Evolutionary conservation across 2,888 invertebrate genomes (phyloP).

Genomic region (Drosophila mayaguana): DNA sequence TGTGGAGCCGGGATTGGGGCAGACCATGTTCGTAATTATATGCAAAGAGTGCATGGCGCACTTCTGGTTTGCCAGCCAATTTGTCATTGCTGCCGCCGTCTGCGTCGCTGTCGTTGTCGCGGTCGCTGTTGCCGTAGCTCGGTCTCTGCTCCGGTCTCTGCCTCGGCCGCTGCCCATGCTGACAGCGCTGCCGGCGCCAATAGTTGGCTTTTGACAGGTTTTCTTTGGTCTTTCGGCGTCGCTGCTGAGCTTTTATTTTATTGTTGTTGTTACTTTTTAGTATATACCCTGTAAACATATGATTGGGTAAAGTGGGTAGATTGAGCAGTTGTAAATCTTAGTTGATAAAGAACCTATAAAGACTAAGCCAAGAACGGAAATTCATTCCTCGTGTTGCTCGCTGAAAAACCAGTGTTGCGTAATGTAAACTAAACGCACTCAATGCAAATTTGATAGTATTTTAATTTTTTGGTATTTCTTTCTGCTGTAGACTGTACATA

Average conservation of each 20-base stretch:
- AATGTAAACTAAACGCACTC: background rate
- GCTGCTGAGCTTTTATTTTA: constrained; percentile 33
- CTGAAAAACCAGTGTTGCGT: background rate
- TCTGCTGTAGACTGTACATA: too few relatives aligned
- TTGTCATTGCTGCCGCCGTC: constrained; percentile 59
- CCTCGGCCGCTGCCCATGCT: background rate
- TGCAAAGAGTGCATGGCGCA: constrained; percentile 73
- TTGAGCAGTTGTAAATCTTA: background rate
- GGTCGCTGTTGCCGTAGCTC: background rate
- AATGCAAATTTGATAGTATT: background rate
- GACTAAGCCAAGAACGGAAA: background rate
- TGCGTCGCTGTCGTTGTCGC: constrained; percentile 17
- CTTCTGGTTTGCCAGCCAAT: constrained; percentile 74
- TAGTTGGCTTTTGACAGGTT: constrained; percentile 55
- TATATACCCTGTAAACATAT: constrained; percentile 29
- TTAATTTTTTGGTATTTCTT: background rate
- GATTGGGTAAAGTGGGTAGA: background rate
- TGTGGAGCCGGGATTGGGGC: constrained; percentile 11
- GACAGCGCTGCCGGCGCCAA: constrained; percentile 34
- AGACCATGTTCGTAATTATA: constrained; percentile 52
- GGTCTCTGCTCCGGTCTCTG: background rate
- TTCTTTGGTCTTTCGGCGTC: constrained; percentile 41
- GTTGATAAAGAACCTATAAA: background rate
- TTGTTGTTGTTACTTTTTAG: constrained; percentile 2
- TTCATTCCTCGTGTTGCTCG: background rate